phyloP scores from a whole-genome alignment of 2,113 vertebrate genomes.

The Cariama cristata region DNA sequence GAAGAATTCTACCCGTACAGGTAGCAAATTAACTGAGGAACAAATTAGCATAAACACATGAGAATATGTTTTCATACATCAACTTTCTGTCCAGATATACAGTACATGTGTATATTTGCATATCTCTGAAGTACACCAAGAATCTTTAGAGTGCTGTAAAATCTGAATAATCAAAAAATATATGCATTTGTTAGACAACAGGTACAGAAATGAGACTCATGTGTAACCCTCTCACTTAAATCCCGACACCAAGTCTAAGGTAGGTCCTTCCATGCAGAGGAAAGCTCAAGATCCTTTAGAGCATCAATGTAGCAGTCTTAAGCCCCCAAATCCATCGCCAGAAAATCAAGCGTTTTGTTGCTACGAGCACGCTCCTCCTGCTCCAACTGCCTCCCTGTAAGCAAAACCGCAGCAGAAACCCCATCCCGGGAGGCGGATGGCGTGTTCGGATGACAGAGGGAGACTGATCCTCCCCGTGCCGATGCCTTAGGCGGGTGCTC shows the following conservation, averaged over 20 bases:
- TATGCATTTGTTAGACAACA: fast-evolving
- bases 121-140: fast-evolving
- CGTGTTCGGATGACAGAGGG: not conserved
- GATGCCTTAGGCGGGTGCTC: not conserved
- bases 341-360: not conserved
- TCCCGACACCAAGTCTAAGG: fast-evolving
- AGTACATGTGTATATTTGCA: fast-evolving
- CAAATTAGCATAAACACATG: not conserved
- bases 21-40: not conserved
- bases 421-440: not conserved
- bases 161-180: not conserved
- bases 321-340: fast-evolving
- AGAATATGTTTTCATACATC: not conserved
- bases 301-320: fast-evolving
- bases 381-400: not conserved
- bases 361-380: fast-evolving
- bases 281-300: not conserved
- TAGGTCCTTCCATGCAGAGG: fast-evolving
- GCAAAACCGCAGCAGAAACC: not conserved
- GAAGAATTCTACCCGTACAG: not conserved
- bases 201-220: not conserved
- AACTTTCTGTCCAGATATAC: not conserved
- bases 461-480: not conserved
- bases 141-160: not conserved
- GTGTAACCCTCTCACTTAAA: not conserved